A percentile compares a stretch with the other conserved stretches of the same genome.
Evolutionary conservation across 2,888 invertebrate genomes (phyloP).

Genomic region (Perdita meconis): DNA sequence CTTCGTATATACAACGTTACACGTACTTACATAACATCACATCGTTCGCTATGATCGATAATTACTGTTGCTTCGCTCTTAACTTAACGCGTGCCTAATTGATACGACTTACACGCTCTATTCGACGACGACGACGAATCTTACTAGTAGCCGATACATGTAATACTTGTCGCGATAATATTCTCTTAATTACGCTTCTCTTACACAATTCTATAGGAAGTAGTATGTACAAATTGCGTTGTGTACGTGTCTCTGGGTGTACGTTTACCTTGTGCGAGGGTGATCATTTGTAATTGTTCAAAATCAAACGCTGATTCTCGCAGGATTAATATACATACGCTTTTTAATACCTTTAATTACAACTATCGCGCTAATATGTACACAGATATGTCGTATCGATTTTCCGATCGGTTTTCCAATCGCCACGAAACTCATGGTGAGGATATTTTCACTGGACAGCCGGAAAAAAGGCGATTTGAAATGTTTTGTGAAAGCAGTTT

Average conservation of each 20-base stretch:
- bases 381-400: slow-evolving; percentile 65
- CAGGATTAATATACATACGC: slow-evolving; percentile 59
- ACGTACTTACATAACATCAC: slow-evolving; percentile 84
- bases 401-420: slow-evolving; percentile 23
- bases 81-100: slow-evolving; percentile 64
- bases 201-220: slow-evolving; percentile 25
- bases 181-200: slow-evolving; percentile 47
- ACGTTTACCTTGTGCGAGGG: background rate
- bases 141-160: slow-evolving; percentile 49
- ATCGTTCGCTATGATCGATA: slow-evolving; percentile 81
- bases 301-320: slow-evolving; percentile 28
- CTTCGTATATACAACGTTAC: slow-evolving; percentile 82
- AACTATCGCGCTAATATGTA: slow-evolving; percentile 65
- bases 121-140: slow-evolving; percentile 65
- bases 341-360: slow-evolving; percentile 56
- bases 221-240: slow-evolving; percentile 52
- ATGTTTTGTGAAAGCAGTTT: no score
- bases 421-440: no score
- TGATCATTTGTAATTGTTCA: slow-evolving; percentile 20
- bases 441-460: no score
- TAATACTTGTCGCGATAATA: slow-evolving; percentile 52
- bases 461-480: no score
- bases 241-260: slow-evolving; percentile 2
- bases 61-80: slow-evolving; percentile 71
- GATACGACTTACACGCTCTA: slow-evolving; percentile 48